Percentiles rank a stretch among this genome's conserved stretches.
Conservation (phyloP, 2,888 invertebrate genomes). For the Dolichopus griseipennis region DNA sequence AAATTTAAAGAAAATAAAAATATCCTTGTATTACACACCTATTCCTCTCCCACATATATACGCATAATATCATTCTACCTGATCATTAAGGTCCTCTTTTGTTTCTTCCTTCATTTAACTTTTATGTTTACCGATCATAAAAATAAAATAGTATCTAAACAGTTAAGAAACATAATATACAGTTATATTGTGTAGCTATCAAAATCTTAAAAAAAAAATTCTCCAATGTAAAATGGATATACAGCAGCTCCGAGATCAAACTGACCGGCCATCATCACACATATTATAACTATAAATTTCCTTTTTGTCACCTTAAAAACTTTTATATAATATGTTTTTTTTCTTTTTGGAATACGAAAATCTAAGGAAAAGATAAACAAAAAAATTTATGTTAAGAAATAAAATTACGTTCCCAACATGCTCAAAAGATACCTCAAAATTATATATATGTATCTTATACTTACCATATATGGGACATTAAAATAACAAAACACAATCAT, state of each 20-base stretch:
- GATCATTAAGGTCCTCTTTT: neutral
- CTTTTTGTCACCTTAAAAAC: neutral
- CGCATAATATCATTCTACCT: too few relatives aligned
- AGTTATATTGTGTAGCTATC: too few relatives aligned
- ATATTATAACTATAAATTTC: conserved; percentile 6
- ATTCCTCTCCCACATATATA: too few relatives aligned
- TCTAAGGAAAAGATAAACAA: neutral
- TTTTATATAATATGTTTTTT: neutral
- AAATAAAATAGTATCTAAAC: neutral
- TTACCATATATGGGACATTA: too few relatives aligned
- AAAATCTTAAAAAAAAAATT: too few relatives aligned
- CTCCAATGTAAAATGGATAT: too few relatives aligned
- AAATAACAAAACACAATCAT: too few relatives aligned
- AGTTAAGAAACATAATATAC: too few relatives aligned
- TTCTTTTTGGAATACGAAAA: too few relatives aligned
- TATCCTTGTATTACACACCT: neutral
- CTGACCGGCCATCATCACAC: neutral
- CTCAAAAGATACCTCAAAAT: neutral
- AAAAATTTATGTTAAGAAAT: conserved; percentile 1
- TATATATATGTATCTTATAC: too few relatives aligned
- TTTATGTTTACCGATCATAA: neutral
- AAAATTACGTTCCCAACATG: neutral
- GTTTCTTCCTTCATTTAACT: neutral
- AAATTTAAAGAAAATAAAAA: neutral
- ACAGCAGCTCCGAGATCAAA: too few relatives aligned